phyloP scores from a whole-genome alignment of 2,113 vertebrate genomes.

The Lota lota region DNA sequence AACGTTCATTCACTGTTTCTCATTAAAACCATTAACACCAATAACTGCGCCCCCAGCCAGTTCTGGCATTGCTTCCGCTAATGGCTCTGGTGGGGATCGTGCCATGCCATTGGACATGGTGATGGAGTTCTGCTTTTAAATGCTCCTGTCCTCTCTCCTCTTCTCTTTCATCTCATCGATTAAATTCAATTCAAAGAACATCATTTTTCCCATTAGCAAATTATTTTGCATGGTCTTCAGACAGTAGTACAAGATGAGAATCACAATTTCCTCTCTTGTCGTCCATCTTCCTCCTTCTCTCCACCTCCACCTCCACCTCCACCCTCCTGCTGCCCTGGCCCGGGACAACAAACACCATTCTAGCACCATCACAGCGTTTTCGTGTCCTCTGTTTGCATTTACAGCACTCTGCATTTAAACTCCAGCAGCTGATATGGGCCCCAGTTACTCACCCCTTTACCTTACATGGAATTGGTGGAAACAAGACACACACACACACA shows the following conservation, averaged over 20 bases:
- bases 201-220: no score
- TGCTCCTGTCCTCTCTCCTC: conserved; percentile 16
- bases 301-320: conserved; percentile 41
- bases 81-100: conserved; percentile 12
- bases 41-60: conserved; percentile 35
- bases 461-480: conserved; percentile 51
- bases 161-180: no score
- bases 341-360: conserved; percentile 51
- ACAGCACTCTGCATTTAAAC: conserved; percentile 44
- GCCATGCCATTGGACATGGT: background rate
- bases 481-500: background rate
- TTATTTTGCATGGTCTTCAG: no score
- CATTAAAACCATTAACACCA: conserved; percentile 23
- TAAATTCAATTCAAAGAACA: no score
- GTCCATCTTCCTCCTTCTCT: conserved; percentile 25
- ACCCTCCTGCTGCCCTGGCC: conserved; percentile 9
- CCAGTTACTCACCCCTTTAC: conserved; percentile 26
- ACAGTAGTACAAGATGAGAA: background rate
- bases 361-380: conserved; percentile 21
- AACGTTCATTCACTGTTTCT: background rate
- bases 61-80: conserved; percentile 36
- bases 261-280: background rate
- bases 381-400: conserved; percentile 58
- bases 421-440: conserved; percentile 54
- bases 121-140: no score